phyloP scores from a whole-genome alignment of 2,113 vertebrate genomes.

The Percopsis transmontana region DNA sequence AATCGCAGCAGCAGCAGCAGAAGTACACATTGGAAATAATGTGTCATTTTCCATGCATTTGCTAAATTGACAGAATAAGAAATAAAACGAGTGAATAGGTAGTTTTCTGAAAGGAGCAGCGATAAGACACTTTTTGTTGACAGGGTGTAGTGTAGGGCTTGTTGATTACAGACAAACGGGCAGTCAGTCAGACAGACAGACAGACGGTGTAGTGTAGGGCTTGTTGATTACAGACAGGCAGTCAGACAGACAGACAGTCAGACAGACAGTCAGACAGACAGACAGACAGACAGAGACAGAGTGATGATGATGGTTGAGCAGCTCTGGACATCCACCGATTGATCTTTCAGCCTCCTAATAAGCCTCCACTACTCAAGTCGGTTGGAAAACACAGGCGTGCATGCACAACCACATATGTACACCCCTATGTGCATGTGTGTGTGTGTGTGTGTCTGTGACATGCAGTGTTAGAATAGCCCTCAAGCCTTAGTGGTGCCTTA shows the following conservation, averaged over 20 bases:
- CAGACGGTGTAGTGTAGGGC: neutral
- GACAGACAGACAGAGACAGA: neutral
- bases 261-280: neutral
- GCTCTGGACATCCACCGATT: constrained; percentile 42
- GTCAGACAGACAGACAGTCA: neutral
- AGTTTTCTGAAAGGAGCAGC: no score
- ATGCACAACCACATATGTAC: constrained; percentile 6
- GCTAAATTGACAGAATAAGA: no score
- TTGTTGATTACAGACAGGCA: neutral
- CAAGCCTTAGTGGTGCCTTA: constrained; percentile 16
- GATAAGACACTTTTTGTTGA: neutral
- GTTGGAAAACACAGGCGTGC: neutral
- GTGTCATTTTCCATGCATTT: no score
- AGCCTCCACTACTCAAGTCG: constrained; percentile 2
- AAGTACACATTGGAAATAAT: no score
- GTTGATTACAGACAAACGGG: constrained; percentile 1
- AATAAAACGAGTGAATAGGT: no score
- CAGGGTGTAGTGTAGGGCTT: neutral
- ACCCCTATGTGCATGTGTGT: neutral
- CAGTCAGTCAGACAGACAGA: no score
- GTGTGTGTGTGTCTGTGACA: neutral
- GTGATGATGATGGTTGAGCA: constrained; percentile 3
- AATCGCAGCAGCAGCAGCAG: no score
- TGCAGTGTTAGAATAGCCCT: constrained; percentile 11
- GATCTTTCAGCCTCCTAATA: constrained; percentile 29